Base-by-base conservation (phyloP, 1,140 invertebrate species). In the Drosophila tropicalis region DNA sequence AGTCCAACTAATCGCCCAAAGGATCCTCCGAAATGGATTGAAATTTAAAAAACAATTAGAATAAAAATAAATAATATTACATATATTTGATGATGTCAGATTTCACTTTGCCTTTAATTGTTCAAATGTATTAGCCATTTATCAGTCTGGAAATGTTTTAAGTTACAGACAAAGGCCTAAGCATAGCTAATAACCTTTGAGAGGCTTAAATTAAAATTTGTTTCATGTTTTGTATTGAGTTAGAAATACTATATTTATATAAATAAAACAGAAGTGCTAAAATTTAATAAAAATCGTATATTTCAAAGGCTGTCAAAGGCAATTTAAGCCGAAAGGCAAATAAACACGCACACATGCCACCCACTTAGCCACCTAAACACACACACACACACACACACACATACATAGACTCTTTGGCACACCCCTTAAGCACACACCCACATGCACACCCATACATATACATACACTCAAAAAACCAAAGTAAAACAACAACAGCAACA, bases 211-310 rank as follows among this genome's bases (percentile, higher is more conserved):
- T 51, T 51, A 51, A 51, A 12, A 51, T 51, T 19, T 19, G 44
- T 22, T 22, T 47, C 15, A 47, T 47, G 44, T 47, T 47, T 47
- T 15, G 5, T 9, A 13, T 17, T 7, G 44, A 47, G 15, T 19
- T 51, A 19, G 7, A 51, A 51, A 51, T 51, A 12, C 5, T 22
- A 51, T 51, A 51, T 51, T 47, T 47, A 51, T 51, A 6, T 51
- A 51, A 51, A 51, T 63, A 69, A 67, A 79, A 75, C 63, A 78
- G 57, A 81, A 75, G 64, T 82, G 79, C 57, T 78, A 72, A 69
- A 62, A 81, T 86, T 85, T 76, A 78, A 85, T 85, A 81, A 85
- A 85, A 81, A 78, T 67, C 70, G 67, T 64, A 84, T 84, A 68
- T 84, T 71, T 81, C 70, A 77, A 65, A 73, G 41, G 73, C 81